Evolutionary conservation across 2,113 vertebrate genomes (phyloP).

Genomic region (Gallinago media): DNA sequence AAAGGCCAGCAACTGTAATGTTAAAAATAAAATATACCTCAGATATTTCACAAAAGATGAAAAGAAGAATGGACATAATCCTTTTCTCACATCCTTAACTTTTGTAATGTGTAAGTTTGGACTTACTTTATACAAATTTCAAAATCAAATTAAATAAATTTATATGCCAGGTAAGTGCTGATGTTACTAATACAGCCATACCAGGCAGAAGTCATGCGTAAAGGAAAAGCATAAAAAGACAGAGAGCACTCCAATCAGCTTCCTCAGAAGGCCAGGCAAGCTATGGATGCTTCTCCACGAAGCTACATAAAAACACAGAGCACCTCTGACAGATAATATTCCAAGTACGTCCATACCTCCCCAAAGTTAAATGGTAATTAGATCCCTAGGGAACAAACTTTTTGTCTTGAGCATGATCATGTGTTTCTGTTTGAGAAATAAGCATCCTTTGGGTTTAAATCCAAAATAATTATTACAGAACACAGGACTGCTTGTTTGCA

Average conservation of each 20-base stretch:
- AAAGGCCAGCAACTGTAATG: not conserved
- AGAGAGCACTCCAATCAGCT: not conserved
- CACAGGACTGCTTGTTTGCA: slow-evolving; percentile 25
- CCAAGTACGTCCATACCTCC: not conserved
- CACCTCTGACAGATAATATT: not conserved
- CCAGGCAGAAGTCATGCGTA: not conserved
- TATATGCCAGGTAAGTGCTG: not conserved
- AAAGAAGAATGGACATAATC: not conserved
- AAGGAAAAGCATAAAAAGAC: not conserved
- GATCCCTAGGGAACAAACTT: not conserved
- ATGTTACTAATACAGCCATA: not conserved
- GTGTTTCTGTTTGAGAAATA: not conserved
- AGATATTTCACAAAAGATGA: not conserved
- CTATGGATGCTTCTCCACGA: not conserved
- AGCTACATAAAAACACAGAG: not conserved
- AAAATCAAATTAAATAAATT: not conserved
- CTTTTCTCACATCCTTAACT: not conserved
- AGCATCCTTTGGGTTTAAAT: not conserved
- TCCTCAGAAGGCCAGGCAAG: not conserved
- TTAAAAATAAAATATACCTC: not conserved
- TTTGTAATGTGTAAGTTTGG: not conserved
- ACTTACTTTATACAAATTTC: not conserved
- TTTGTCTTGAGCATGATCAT: not conserved
- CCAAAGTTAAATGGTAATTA: not conserved
- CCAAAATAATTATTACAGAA: slow-evolving; percentile 26